Evolutionary conservation across 2,113 vertebrate species (phyloP).

Genomic region (human (Homo sapiens)): GRCh38 chr20:17197001-17197500

Average conservation of each 20-base stretch:
- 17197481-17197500: not conserved
- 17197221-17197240: not conserved
- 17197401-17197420: conserved; percentile 35
- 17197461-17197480: not conserved
- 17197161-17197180: not conserved
- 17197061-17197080: not conserved
- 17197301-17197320: conserved; percentile 57
- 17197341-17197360: conserved; percentile 47
- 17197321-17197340: conserved; percentile 54
- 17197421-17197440: not conserved
- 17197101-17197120: not conserved
- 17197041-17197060: not conserved
- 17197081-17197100: conserved; percentile 7
- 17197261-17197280: not conserved
- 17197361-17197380: conserved; percentile 51
- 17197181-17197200: not conserved
- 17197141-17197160: not conserved
- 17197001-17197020: not conserved
- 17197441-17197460: not conserved
- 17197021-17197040: not conserved
- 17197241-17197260: conserved; percentile 1
- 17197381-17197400: conserved; percentile 63
- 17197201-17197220: not conserved
- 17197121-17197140: not conserved
- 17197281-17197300: conserved; percentile 37